Percentiles rank a stretch among this genome's conserved stretches.
These are phyloP conservation scores for Subacronicta megacephala DNA, from an alignment of 2,888 invertebrate genomes.

Conservation along the genomic window DNA sequence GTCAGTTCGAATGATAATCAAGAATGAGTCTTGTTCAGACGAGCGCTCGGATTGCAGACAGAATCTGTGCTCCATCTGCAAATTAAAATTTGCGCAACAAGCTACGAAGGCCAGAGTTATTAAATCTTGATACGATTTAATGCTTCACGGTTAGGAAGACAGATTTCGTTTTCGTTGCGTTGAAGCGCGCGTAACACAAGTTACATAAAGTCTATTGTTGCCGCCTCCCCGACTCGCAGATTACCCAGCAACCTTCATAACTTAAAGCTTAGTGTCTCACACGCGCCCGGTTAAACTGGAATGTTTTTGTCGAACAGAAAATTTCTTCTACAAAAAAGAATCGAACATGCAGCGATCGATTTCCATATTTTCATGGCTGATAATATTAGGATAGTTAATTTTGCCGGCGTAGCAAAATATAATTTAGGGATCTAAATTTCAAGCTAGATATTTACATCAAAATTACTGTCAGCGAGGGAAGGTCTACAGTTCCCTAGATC, in stretches of 20 bases:
- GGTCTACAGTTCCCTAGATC: too few relatives aligned
- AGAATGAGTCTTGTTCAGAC: constrained; percentile 7
- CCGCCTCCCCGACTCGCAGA: constrained; percentile 52
- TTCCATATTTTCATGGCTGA: constrained; percentile 7
- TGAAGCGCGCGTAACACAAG: constrained; percentile 64
- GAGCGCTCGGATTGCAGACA: constrained; percentile 7
- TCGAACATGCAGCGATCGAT: constrained; percentile 4
- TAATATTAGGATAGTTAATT: too few relatives aligned
- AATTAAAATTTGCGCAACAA: constrained; percentile 62
- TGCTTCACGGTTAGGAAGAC: constrained; percentile 71
- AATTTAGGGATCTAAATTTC: too few relatives aligned
- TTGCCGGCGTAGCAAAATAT: too few relatives aligned
- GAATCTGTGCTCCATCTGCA: constrained; percentile 15
- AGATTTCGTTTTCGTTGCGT: constrained; percentile 73
- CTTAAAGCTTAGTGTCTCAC: constrained; percentile 55
- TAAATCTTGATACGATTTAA: constrained; percentile 70
- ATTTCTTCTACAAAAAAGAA: constrained; percentile 22
- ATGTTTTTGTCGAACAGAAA: constrained; percentile 34
- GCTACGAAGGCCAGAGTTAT: constrained; percentile 60
- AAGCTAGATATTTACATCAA: too few relatives aligned
- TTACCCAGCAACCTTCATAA: constrained; percentile 66
- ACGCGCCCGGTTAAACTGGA: constrained; percentile 47
- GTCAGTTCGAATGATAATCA: constrained; percentile 33
- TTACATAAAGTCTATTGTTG: constrained; percentile 80
- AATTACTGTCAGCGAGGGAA: neutral